Percentiles rank a stretch among this genome's conserved stretches.
Evolutionary conservation across 2,888 invertebrate species (phyloP).

Genomic region (Girardia tigrina): DNA sequence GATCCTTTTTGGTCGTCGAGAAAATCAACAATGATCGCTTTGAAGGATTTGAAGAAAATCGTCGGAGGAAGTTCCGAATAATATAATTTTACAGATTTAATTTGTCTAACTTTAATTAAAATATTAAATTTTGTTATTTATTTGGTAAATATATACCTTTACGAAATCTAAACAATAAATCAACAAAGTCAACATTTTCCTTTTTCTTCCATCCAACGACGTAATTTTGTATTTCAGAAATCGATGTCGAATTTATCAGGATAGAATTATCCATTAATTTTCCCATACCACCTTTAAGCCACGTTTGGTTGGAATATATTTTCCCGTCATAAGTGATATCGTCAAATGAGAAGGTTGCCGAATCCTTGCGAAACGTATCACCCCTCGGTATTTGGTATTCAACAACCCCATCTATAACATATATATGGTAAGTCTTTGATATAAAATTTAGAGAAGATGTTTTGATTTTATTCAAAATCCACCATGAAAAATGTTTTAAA

Average conservation of each 20-base stretch:
- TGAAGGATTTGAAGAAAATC: background rate
- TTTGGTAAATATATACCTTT: background rate
- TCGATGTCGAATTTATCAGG: background rate
- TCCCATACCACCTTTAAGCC: background rate
- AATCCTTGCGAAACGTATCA: background rate
- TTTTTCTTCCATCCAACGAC: background rate
- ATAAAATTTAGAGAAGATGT: too few species aligned
- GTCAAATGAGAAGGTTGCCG: background rate
- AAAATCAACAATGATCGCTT: background rate
- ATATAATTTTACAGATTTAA: background rate
- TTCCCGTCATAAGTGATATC: background rate
- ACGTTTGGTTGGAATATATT: background rate
- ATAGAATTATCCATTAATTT: background rate
- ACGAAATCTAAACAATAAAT: background rate
- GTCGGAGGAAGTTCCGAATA: background rate
- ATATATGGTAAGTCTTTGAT: too few species aligned
- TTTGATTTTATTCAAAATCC: too few species aligned
- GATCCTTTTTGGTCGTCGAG: background rate
- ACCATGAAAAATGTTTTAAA: too few species aligned
- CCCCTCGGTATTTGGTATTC: conserved; percentile 4
- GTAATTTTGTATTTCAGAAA: background rate
- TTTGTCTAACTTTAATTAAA: conserved; percentile 3
- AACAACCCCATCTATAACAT: conserved; percentile 5
- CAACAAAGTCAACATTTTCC: background rate
- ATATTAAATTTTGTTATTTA: background rate